Evolutionary conservation across 2,797 vertebrate species (phyloP), one percentile per base, ranked within the genome.

Genomic region (Falco berigora): DNA sequence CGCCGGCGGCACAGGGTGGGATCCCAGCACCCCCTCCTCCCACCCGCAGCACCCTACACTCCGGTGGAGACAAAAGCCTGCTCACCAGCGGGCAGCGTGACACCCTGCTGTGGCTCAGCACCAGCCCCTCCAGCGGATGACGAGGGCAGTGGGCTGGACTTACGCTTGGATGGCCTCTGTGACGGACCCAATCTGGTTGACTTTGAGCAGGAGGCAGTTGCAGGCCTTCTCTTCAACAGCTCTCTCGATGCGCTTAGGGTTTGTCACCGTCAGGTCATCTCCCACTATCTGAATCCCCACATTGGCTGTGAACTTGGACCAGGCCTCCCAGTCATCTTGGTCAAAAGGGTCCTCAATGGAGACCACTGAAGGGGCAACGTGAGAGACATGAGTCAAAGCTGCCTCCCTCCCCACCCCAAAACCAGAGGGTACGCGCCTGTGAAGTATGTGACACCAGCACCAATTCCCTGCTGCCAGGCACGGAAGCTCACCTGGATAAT

Each of bases 261-360:
- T 99, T 61, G 99, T 99, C 94, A 99, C 99, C 0, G 99, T 99
- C 97, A 99, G 97, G 91, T 99, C 99, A 5, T 99, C 99, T 56
- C 99, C 99, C 69, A 99, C 99, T 74, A 99, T 98, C 98, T 99
- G 99, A 97, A 99, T 99, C 44, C 98, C 99, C 58, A 98, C 98
- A 5, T 99, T 98, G 81, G 98, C 98, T 1, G 99, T 99, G 95
- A 99, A 98, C 97, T 98, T 98, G 42, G 98, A 98, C 99, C 99
- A 99, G 67, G 99, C 99, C 11, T 98, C 98, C 99, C 99, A 99
- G 83, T 99, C 99, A 32, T 99, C 99, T 96, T 99, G 99, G 95
- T 99, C 99, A 97, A 99, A 99, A 8, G 99, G 99, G 95, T 99
- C 99, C 97, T 99, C 99, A 72, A 99, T 99, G 78, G 99, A 99